Percentiles rank a stretch among this genome's conserved stretches.
These are phyloP conservation scores for Heterodera filipjevi DNA, from an alignment of 2,888 invertebrate genomes.

Conservation along the genomic window DNA sequence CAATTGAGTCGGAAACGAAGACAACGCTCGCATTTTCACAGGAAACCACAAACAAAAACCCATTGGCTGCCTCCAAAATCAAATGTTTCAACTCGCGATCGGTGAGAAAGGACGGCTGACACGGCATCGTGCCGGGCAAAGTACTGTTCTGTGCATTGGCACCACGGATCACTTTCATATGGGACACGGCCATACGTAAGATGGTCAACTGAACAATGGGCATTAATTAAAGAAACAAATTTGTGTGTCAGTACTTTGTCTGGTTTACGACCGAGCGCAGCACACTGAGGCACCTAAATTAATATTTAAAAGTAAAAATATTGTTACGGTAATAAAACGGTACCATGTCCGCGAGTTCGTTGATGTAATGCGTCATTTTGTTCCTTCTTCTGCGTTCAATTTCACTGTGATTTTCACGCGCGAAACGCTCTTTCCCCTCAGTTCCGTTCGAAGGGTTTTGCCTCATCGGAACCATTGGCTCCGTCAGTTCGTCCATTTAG, in stretches of 20 bases:
- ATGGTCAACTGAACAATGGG: conserved; percentile 77
- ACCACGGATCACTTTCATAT: conserved; percentile 78
- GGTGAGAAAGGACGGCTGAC: conserved; percentile 96
- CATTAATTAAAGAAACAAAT: not conserved
- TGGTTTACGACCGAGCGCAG: conserved; percentile 79
- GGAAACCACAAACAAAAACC: conserved; percentile 92
- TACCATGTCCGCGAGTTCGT: conserved; percentile 66
- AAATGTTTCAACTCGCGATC: conserved; percentile 98
- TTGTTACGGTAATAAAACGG: not conserved
- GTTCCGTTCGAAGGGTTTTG: conserved; percentile 21
- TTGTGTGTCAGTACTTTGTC: conserved; percentile 91
- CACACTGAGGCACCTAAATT: conserved; percentile 41
- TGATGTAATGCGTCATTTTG: conserved; percentile 99
- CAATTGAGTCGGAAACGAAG: conserved; percentile 97
- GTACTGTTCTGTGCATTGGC: not conserved
- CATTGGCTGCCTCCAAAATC: conserved; percentile 97
- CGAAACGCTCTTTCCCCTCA: conserved; percentile 61
- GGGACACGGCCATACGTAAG: conserved; percentile 93
- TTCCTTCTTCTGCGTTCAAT: conserved; percentile 95
- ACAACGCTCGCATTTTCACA: conserved; percentile 96
- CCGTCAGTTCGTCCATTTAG: conserved; percentile 23
- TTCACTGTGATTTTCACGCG: conserved; percentile 63
- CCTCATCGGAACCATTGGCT: conserved; percentile 16
- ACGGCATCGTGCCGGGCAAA: conserved; percentile 66
- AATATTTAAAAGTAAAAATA: not conserved